phyloP scores from a whole-genome alignment of 2,113 vertebrate species.

The Rutilus rutilus region DNA sequence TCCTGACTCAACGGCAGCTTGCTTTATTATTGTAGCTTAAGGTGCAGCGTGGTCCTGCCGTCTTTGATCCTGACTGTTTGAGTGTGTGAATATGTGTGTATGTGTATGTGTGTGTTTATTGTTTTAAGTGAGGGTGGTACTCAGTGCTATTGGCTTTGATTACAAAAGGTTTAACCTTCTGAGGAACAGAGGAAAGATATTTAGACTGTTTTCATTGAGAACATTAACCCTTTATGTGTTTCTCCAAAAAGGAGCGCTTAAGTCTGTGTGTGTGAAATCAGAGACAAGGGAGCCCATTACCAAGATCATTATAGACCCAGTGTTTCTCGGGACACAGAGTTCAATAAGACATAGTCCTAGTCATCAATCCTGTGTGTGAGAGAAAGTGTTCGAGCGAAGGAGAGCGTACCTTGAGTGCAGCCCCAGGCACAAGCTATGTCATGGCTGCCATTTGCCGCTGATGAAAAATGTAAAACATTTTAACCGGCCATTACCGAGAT shows the following conservation, averaged over 20 bases:
- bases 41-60: conserved; percentile 76
- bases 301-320: conserved; percentile 29
- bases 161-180: conserved; percentile 50
- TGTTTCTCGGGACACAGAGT: conserved; percentile 26
- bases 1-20: conserved; percentile 57
- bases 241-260: conserved; percentile 56
- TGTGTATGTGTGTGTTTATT: conserved; percentile 54
- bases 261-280: conserved; percentile 39
- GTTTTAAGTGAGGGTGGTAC: conserved; percentile 56
- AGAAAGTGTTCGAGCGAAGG: conserved; percentile 21
- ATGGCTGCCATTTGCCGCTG: conserved; percentile 39
- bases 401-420: conserved; percentile 20
- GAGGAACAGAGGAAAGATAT: conserved; percentile 59
- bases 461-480: conserved; percentile 39
- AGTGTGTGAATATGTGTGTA: conserved; percentile 60
- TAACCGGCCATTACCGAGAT: conserved; percentile 28
- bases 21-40: conserved; percentile 80
- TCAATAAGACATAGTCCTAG: conserved; percentile 29
- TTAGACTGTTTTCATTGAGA: conserved; percentile 53
- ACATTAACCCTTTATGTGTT: conserved; percentile 45
- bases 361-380: conserved; percentile 43
- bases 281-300: conserved; percentile 34
- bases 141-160: conserved; percentile 50
- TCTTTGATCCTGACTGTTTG: conserved; percentile 75
- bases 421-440: conserved; percentile 24